These are phyloP conservation scores for Dioctria rufipes DNA, from an alignment of 2,888 invertebrate species.

Conservation along the genomic window DNA sequence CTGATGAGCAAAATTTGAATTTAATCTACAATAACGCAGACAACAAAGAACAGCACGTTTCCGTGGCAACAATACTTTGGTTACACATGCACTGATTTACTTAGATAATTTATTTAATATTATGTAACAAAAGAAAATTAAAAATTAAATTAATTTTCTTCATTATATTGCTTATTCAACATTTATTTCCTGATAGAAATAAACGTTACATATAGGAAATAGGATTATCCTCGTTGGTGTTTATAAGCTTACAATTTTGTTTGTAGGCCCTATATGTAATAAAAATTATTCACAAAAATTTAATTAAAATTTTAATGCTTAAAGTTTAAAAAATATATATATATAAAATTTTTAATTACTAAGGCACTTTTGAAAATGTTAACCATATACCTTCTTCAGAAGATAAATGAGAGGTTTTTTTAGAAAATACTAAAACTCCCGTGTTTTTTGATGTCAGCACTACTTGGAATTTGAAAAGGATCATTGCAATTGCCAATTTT, in stretches of 20 bases:
- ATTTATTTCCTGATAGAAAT: background rate
- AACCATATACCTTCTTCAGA: constrained; percentile 57
- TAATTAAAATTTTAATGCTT: constrained; percentile 3
- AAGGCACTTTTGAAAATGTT: constrained; percentile 48
- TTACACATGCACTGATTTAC: too few species aligned
- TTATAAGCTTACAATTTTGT: constrained; percentile 2
- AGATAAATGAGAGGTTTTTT: constrained; percentile 54
- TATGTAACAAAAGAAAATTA: too few species aligned
- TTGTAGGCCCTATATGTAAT: background rate
- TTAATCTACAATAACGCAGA: too few species aligned
- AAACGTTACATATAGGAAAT: background rate
- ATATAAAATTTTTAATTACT: background rate
- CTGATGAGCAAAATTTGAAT: too few species aligned
- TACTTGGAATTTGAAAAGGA: constrained; percentile 54
- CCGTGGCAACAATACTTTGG: too few species aligned
- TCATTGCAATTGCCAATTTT: constrained; percentile 56
- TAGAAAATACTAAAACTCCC: constrained; percentile 52
- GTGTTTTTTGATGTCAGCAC: constrained; percentile 53
- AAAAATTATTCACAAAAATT: background rate
- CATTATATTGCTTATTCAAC: background rate
- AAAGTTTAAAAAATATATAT: background rate
- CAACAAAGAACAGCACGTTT: too few species aligned
- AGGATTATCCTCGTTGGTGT: background rate
- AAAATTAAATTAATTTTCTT: too few species aligned
- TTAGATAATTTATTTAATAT: too few species aligned